These are phyloP conservation scores for Proisotoma minuta DNA, from an alignment of 2,888 invertebrate genomes.

Conservation along the genomic window DNA sequence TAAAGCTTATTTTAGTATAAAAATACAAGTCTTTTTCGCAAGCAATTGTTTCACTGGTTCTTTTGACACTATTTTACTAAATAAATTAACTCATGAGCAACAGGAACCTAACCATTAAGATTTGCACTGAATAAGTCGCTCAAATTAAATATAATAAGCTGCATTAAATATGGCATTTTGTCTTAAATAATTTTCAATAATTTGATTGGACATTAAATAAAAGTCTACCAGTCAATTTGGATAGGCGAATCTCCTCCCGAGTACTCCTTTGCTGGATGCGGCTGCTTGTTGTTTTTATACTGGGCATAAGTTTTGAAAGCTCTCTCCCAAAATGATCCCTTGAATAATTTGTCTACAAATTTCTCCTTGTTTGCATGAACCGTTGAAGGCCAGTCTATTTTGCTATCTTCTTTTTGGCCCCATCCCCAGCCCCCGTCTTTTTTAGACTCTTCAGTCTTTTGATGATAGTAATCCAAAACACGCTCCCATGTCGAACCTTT, in stretches of 20 bases:
- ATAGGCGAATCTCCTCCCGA: background rate
- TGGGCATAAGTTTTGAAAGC: constrained; percentile 31
- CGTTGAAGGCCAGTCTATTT: background rate
- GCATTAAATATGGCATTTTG: too few relatives aligned
- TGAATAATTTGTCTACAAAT: constrained; percentile 20
- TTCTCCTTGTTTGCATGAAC: constrained; percentile 9
- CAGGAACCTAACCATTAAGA: too few relatives aligned
- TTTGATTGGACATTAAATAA: background rate
- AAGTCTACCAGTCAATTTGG: constrained; percentile 1
- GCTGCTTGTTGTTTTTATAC: constrained; percentile 24
- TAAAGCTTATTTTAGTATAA: background rate
- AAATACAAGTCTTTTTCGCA: background rate
- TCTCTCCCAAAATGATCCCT: constrained; percentile 37
- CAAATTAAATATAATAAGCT: too few relatives aligned
- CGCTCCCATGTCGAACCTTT: constrained; percentile 36
- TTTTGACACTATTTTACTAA: too few relatives aligned
- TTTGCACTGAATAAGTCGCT: too few relatives aligned
- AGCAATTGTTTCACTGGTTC: too few relatives aligned
- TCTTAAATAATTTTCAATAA: background rate
- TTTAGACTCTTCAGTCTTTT: constrained; percentile 13
- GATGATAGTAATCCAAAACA: constrained; percentile 31
- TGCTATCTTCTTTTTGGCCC: background rate
- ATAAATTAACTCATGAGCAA: too few relatives aligned
- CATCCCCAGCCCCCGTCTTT: constrained; percentile 2
- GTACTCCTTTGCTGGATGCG: constrained; percentile 15